These are phyloP conservation scores for Ptychadena robeensis DNA, from an alignment of 2,797 vertebrate genomes.

Conservation along the genomic window DNA sequence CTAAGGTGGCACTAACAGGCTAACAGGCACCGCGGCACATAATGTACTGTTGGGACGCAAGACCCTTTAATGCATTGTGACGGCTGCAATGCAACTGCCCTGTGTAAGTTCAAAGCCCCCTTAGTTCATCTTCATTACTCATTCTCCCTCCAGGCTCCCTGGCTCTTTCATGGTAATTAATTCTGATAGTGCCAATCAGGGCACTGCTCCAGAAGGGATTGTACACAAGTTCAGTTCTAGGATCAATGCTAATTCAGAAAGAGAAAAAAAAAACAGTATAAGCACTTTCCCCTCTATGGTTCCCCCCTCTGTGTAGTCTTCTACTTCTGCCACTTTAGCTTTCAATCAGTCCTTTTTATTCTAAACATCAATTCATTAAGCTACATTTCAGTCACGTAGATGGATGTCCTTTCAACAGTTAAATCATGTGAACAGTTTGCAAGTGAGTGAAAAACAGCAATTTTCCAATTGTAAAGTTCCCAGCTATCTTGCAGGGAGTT, in stretches of 20 bases:
- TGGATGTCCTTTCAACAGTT: background rate
- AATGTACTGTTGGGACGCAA: background rate
- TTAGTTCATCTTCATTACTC: constrained; percentile 35
- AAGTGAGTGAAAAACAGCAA: background rate
- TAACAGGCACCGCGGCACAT: background rate
- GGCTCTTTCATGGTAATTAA: constrained; percentile 41
- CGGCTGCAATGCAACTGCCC: constrained; percentile 20
- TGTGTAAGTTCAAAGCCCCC: constrained; percentile 22
- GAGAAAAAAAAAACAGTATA: background rate
- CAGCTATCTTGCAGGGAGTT: background rate
- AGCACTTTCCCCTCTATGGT: background rate
- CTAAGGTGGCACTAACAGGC: background rate
- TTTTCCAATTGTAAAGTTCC: background rate
- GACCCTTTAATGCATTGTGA: constrained; percentile 26
- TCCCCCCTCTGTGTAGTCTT: background rate
- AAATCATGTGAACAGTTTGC: background rate
- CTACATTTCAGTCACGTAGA: background rate
- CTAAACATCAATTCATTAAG: constrained; percentile 10
- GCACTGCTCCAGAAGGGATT: constrained; percentile 18
- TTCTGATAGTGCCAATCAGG: constrained; percentile 42
- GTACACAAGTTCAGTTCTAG: constrained; percentile 27
- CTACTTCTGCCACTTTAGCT: background rate
- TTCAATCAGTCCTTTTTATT: background rate
- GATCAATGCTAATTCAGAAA: constrained; percentile 6
- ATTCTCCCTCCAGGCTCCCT: constrained; percentile 28